phyloP scores from a whole-genome alignment of 2,888 invertebrate species.

The Nomada fucata region DNA sequence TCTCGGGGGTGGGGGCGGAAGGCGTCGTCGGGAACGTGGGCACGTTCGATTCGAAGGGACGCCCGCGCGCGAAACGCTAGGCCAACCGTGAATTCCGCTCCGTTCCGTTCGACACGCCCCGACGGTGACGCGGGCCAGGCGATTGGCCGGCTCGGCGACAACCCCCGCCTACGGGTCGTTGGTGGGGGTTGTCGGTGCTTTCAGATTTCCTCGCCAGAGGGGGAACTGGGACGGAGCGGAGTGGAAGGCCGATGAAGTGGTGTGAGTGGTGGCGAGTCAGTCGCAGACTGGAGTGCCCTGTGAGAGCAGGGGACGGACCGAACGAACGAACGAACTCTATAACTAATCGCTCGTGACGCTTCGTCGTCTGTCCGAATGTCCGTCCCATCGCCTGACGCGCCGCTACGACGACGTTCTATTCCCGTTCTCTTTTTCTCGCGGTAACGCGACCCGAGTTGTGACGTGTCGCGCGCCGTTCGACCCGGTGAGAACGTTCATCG shows the following conservation, averaged over 20 bases:
- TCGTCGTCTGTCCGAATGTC: constrained; percentile 73
- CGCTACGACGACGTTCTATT: constrained; percentile 24
- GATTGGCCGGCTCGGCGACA: constrained; percentile 81
- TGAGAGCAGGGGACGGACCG: constrained; percentile 83
- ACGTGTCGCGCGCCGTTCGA: constrained; percentile 23
- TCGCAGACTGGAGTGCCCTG: constrained; percentile 84
- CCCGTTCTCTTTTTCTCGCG: constrained; percentile 48
- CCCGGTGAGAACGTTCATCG: constrained; percentile 3
- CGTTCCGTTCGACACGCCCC: constrained; percentile 62
- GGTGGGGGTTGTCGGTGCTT: constrained; percentile 84
- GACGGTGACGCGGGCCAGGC: constrained; percentile 3
- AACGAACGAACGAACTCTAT: constrained; percentile 74
- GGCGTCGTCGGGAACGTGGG: constrained; percentile 53
- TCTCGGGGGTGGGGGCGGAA: constrained; percentile 61
- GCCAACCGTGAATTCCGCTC: constrained; percentile 80
- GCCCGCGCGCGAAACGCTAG: constrained; percentile 65
- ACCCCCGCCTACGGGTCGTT: constrained; percentile 82
- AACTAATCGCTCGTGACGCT: constrained; percentile 74
- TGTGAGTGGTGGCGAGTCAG: constrained; percentile 83
- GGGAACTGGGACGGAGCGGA: constrained; percentile 77
- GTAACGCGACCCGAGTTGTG: constrained; percentile 45
- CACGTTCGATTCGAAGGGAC: constrained; percentile 62
- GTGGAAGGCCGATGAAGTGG: constrained; percentile 81
- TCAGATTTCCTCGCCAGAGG: constrained; percentile 85
- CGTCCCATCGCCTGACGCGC: constrained; percentile 64